These are phyloP conservation scores for Acridotheres tristis DNA, from an alignment of 2,797 vertebrate genomes.

Conservation along the genomic window DNA sequence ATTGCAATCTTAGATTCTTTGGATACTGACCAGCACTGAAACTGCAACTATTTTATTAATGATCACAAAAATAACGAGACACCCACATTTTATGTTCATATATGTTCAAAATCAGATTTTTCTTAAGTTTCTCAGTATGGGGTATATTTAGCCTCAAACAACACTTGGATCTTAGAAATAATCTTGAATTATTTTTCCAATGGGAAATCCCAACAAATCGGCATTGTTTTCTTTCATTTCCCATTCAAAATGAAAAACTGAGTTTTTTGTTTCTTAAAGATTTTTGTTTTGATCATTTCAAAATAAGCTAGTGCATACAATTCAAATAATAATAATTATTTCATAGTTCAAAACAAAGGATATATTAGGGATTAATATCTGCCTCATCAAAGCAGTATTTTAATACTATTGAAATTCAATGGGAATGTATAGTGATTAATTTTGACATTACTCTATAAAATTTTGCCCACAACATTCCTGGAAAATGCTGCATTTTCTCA, in stretches of 20 bases:
- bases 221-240: not conserved
- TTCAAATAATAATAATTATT: not conserved
- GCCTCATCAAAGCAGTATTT: not conserved
- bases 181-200: not conserved
- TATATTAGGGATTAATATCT: not conserved
- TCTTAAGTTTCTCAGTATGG: not conserved
- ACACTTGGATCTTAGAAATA: not conserved
- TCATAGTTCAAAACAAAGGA: not conserved
- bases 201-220: not conserved
- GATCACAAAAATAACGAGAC: not conserved
- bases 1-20: rapidly evolving
- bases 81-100: not conserved
- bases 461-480: not conserved
- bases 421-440: not conserved
- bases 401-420: not conserved
- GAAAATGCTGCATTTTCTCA: not conserved
- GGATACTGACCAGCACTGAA: not conserved
- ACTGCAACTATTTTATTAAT: not conserved
- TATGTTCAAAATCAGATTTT: not conserved
- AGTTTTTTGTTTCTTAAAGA: not conserved
- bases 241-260: not conserved
- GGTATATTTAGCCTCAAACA: not conserved
- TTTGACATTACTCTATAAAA: not conserved
- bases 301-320: rapidly evolving
- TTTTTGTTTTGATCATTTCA: not conserved